A percentile compares a stretch with the other conserved stretches of the same genome.
These are phyloP conservation scores for Podarcis cretensis DNA, from an alignment of 2,113 vertebrate genomes.

Conservation along the genomic window DNA sequence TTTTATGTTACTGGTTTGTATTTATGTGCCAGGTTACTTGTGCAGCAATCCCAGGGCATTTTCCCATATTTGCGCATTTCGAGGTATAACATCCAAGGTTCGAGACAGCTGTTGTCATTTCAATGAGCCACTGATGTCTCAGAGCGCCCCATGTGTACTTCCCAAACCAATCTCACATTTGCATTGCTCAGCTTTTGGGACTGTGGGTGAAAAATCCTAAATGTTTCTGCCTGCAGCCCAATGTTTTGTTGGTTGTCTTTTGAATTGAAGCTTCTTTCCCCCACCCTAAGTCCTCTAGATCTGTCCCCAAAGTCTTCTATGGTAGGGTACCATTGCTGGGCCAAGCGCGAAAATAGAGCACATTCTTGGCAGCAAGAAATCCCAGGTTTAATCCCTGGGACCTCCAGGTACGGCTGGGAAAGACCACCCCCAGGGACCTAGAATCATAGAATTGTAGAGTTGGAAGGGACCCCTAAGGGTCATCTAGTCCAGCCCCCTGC, in stretches of 20 bases:
- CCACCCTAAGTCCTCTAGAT: too few species aligned
- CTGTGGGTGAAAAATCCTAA: neutral
- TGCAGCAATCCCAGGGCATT: neutral
- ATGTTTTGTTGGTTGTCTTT: neutral
- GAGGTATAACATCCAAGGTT: neutral
- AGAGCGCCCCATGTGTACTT: neutral
- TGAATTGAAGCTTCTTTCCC: too few species aligned
- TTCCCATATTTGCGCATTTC: neutral
- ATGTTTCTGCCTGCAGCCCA: neutral
- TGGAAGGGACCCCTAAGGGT: too few species aligned
- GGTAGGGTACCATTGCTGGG: neutral
- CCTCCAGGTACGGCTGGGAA: too few species aligned
- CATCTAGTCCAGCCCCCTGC: too few species aligned
- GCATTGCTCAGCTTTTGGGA: neutral
- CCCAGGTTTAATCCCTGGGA: too few species aligned
- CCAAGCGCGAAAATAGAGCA: too few species aligned
- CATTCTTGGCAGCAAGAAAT: neutral
- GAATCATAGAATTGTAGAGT: too few species aligned
- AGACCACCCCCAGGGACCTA: too few species aligned
- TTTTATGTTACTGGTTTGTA: too few species aligned
- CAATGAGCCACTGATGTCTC: neutral
- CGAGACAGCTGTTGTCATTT: neutral
- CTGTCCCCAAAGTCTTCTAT: neutral
- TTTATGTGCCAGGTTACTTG: too few species aligned
- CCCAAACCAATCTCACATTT: neutral